A percentile compares a stretch with the other conserved stretches of the same genome.
These are phyloP conservation scores for Erpornis zantholeuca DNA, from an alignment of 2,113 vertebrate genomes.

Conservation along the genomic window DNA sequence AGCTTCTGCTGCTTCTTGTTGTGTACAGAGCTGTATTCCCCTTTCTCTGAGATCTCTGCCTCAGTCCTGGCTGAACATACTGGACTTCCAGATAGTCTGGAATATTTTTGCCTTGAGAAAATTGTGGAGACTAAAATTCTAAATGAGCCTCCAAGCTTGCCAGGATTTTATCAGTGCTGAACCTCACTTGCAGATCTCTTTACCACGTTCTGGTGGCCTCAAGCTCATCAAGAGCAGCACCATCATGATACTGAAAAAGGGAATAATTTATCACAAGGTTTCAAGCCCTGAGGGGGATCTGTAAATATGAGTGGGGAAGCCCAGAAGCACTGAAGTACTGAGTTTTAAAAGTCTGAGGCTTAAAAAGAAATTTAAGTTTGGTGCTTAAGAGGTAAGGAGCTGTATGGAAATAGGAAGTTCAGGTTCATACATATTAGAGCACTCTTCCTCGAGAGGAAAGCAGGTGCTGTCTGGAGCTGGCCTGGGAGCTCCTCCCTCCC, in stretches of 20 bases:
- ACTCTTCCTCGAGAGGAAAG: background rate
- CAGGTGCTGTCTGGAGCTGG: background rate
- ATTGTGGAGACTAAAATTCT: background rate
- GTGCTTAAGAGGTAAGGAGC: background rate
- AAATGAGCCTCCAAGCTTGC: background rate
- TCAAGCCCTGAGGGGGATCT: background rate
- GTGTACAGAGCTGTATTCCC: background rate
- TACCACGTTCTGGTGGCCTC: background rate
- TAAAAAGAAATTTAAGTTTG: background rate
- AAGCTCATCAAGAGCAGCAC: background rate
- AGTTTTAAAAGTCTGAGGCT: background rate
- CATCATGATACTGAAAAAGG: background rate
- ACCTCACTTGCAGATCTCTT: background rate
- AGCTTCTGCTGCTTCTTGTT: background rate
- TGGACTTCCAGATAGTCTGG: background rate
- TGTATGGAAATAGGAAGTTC: background rate
- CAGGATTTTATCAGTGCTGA: background rate
- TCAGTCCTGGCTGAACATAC: background rate
- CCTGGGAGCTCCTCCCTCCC: background rate
- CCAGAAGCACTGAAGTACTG: background rate
- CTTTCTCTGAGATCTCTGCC: background rate
- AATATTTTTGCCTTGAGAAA: background rate
- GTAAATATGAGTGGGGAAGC: background rate
- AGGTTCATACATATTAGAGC: background rate
- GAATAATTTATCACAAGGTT: background rate